phyloP scores from a whole-genome alignment of 1,140 invertebrate genomes.

The Eubasilissa regina region DNA sequence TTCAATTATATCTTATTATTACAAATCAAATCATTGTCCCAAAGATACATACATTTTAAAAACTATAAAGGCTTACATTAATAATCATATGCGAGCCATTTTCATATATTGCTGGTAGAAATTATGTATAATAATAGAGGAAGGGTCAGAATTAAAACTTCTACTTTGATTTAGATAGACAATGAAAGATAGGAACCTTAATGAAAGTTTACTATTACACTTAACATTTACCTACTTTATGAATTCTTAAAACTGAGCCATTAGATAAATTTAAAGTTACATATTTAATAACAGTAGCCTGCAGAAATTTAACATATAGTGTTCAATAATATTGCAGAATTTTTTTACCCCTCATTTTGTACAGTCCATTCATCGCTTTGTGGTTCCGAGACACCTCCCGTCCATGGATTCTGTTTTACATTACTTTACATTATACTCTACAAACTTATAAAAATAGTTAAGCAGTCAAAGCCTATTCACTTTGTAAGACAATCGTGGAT shows the following conservation, averaged over 20 bases:
- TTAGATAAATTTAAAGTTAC: conserved; percentile 56
- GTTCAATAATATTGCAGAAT: conserved; percentile 45
- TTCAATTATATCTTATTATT: conserved; percentile 46
- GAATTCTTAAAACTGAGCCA: conserved; percentile 56
- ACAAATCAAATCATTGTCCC: conserved; percentile 44
- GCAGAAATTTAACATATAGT: conserved; percentile 52
- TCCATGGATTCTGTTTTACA: conserved; percentile 36
- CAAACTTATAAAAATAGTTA: background rate
- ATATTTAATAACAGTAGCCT: conserved; percentile 52
- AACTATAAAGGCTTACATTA: conserved; percentile 40
- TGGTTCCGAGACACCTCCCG: conserved; percentile 26
- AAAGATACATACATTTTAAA: conserved; percentile 43
- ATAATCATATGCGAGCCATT: conserved; percentile 45
- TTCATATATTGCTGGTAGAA: conserved; percentile 49
- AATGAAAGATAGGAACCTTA: conserved; percentile 47
- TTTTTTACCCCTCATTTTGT: conserved; percentile 13
- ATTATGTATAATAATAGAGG: conserved; percentile 39
- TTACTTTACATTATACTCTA: conserved; percentile 18
- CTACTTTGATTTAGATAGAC: conserved; percentile 51
- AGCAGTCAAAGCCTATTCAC: background rate
- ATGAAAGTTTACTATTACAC: conserved; percentile 50
- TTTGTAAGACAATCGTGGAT: background rate
- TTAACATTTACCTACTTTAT: conserved; percentile 55
- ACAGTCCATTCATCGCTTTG: conserved; percentile 26
- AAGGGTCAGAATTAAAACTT: conserved; percentile 52